phyloP scores from a whole-genome alignment of 2,797 vertebrate genomes.

The Paedocypris micromegethes region DNA sequence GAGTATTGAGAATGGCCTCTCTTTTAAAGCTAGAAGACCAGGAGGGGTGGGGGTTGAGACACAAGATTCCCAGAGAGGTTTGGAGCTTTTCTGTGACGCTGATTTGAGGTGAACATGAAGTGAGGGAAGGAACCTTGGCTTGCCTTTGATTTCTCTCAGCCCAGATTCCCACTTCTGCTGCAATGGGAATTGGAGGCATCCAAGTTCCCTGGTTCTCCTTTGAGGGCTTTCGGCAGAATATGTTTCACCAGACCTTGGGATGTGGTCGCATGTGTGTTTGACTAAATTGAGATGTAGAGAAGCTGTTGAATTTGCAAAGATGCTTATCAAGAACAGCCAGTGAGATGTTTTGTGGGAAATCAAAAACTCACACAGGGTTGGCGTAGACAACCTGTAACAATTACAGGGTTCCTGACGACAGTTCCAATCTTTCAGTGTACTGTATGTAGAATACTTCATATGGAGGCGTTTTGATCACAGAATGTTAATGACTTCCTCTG shows the following conservation, averaged over 20 bases:
- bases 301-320: slow-evolving; percentile 60
- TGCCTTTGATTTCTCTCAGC: slow-evolving; percentile 45
- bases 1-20: slow-evolving; percentile 54
- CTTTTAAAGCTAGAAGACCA: slow-evolving; percentile 60
- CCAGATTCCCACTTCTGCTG: slow-evolving; percentile 46
- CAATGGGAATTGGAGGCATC: slow-evolving; percentile 52
- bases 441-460: slow-evolving; percentile 3
- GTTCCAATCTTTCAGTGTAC: not conserved
- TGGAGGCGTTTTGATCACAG: not conserved
- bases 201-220: slow-evolving; percentile 56
- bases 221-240: slow-evolving; percentile 59
- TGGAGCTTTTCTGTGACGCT: slow-evolving; percentile 64
- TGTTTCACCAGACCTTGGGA: slow-evolving; percentile 45
- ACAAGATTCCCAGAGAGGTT: slow-evolving; percentile 46
- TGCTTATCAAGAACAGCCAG: slow-evolving; percentile 62
- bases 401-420: too few relatives aligned
- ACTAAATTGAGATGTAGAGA: slow-evolving; percentile 65
- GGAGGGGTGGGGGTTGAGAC: slow-evolving; percentile 41
- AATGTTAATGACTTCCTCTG: slow-evolving; percentile 6
- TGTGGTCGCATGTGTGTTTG: slow-evolving; percentile 40
- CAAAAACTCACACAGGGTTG: slow-evolving; percentile 55
- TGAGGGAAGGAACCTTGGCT: slow-evolving; percentile 54
- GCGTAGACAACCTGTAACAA: slow-evolving; percentile 4
- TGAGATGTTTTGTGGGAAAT: slow-evolving; percentile 57
- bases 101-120: slow-evolving; percentile 67